Evolutionary conservation across 1,140 invertebrate genomes (phyloP), one percentile per base, ranked within the genome.

Genomic region (Hesperophylax magnus): DNA sequence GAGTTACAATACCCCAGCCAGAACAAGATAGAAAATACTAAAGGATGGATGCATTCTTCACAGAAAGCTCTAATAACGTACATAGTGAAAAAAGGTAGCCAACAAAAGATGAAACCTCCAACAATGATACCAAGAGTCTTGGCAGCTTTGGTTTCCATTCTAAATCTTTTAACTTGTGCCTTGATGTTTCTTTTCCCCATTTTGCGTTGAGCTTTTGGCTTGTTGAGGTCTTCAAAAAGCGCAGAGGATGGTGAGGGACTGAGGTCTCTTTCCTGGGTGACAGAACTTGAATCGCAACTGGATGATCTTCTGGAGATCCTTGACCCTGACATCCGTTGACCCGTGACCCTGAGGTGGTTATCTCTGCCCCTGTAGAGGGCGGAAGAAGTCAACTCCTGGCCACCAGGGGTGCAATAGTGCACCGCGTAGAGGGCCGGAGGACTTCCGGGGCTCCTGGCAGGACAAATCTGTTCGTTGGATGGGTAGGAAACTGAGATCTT

Each of bases 1-100:
- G 96, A 98, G 88, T 99, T 99, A 87, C 97, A 97, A 88, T 99
- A 99, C 2, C 98, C 98, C 27, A 99, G 91, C 97, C 98, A 99
- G 88, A 98, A 99, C 8, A 98, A 93, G 1, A 98, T 93, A 56
- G 95, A 97, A 89, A 98, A 97, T 52, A 97, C 89, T 60, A 96
- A 91, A 1, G 93, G 93, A 75, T 95, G 92, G 47, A 97, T 96
- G 87, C 95, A 97, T 74, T 93, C 92, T 2, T 92, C 92, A 84
- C 95, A 97, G 86, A 98, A 97, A 0, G 95, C 96, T 72, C 95
- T 91, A 24, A 96, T 92, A 31, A 98, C 91, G 87, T 98, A 98
- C 91, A 98, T 94, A 8, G 95, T 97, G 91, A 99, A 99, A 90
- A 99, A 99, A 0, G 97, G 97, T 24, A 98, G 89, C 97, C 97